Evolutionary conservation across 2,888 invertebrate species (phyloP), one percentile per base, ranked within the genome.

Genomic region (Pharmacophagus antenor): DNA sequence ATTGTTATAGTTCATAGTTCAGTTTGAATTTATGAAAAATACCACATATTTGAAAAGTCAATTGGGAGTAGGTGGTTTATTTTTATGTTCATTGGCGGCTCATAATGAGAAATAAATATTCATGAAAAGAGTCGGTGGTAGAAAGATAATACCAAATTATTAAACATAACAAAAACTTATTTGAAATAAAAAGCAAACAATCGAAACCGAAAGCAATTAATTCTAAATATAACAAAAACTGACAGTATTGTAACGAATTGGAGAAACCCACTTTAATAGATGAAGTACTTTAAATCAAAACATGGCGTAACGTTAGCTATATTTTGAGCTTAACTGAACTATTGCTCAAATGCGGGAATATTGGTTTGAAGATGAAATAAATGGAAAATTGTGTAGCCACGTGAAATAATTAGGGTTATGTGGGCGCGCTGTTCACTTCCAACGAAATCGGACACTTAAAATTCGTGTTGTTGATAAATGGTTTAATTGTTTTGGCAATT

Each of bases 401-500:
- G 64, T 70, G 65, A 72, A 73, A 74, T 76, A 73, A 78, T 78
- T 72, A 76, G 72, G 69, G 68, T 62, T 57, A 65, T 55, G 61
- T 63, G 72, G 72, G 71, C 58, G 71, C 65, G 70, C 70, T 61
- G 66, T 63, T 62, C 63, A 63, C 65, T 67, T 64, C 63, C 63
- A 68, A 68, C 67, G 71, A 70, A 76, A 77, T 73, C 73, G 72
- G 76, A 74, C 74, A 74, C 75, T 76, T 76, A 72, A 72, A 74
- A 74, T 74, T 74, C 72, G 70, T 73, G 70, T 70, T 73, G 76
- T 74, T 77, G 75, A 75, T 77, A 74, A 80, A 84, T 79, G 82
- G 79, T 82, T 77, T 84, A 85, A 85, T 85, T 85, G 84, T 85
- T 84, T 82, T 77, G 77, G 82, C 85, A 83, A 85, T 85, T 85